Conservation (phyloP, 2,888 invertebrate species). For the Drosophila recens region DNA sequence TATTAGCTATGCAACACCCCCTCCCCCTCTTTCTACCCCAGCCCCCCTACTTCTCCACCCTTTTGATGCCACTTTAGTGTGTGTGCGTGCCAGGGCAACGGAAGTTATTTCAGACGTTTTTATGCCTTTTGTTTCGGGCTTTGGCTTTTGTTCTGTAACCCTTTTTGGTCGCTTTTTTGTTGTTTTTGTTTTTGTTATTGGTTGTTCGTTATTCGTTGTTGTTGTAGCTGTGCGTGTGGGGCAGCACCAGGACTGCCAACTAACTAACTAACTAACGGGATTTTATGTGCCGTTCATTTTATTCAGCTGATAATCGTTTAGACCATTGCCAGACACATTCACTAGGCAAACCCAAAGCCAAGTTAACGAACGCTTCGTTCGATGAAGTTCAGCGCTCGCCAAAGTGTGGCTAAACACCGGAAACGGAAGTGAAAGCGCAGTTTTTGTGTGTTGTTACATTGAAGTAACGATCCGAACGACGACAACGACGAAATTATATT, state of each 20-base stretch:
- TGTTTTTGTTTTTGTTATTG: conserved; percentile 28
- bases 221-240: conserved; percentile 38
- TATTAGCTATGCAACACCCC: conserved; percentile 52
- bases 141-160: conserved; percentile 58
- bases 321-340: conserved; percentile 72
- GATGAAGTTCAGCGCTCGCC: conserved; percentile 49
- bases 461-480: conserved; percentile 61
- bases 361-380: background rate
- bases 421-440: conserved; percentile 76
- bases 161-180: conserved; percentile 48
- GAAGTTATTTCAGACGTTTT: conserved; percentile 79
- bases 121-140: conserved; percentile 67
- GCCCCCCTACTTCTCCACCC: background rate
- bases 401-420: conserved; percentile 76
- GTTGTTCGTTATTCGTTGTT: conserved; percentile 28
- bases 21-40: background rate
- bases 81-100: conserved; percentile 66
- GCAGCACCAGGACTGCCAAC: conserved; percentile 28
- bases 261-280: conserved; percentile 55
- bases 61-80: background rate
- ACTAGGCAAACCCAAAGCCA: conserved; percentile 38
- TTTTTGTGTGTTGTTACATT: conserved; percentile 68
- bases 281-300: conserved; percentile 70
- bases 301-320: conserved; percentile 75
- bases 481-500: conserved; percentile 69